These are phyloP conservation scores for Hemiscyllium ocellatum DNA, from an alignment of 2,113 vertebrate genomes.

Conservation along the genomic window DNA sequence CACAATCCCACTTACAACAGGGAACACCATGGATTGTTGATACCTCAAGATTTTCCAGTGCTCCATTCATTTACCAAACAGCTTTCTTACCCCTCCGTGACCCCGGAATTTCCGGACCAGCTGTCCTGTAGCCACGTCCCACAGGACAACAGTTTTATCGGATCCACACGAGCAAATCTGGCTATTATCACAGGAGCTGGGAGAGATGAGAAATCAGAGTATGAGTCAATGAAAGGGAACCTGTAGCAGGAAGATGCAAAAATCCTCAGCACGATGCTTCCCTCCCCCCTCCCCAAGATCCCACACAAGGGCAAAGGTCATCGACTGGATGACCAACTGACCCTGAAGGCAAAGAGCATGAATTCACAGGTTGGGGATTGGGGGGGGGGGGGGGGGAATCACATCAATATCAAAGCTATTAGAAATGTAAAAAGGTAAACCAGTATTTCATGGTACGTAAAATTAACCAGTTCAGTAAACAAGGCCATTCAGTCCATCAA, in stretches of 20 bases:
- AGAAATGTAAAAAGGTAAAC: no score
- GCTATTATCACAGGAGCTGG: slow-evolving; percentile 85
- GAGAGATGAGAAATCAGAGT: neutral
- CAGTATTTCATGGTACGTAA: neutral
- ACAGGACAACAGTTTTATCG: slow-evolving; percentile 80
- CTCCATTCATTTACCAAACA: neutral
- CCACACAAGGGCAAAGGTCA: neutral
- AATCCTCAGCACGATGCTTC: neutral
- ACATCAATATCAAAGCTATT: neutral
- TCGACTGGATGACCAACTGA: neutral
- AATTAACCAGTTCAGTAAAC: neutral
- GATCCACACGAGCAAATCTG: slow-evolving; percentile 79
- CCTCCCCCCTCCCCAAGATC: no score
- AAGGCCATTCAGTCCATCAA: neutral
- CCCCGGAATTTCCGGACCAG: slow-evolving; percentile 80
- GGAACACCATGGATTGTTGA: neutral
- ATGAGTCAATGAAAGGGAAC: neutral
- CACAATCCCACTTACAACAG: neutral
- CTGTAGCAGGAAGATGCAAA: neutral
- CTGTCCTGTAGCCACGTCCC: slow-evolving; percentile 82
- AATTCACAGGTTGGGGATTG: neutral
- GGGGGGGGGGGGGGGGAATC: neutral
- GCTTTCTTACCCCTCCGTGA: slow-evolving; percentile 75
- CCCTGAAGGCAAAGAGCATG: neutral
- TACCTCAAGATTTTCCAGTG: no score